Base-by-base conservation (phyloP, 2,113 vertebrate genomes). In the Brachypodius melanocephalos region DNA sequence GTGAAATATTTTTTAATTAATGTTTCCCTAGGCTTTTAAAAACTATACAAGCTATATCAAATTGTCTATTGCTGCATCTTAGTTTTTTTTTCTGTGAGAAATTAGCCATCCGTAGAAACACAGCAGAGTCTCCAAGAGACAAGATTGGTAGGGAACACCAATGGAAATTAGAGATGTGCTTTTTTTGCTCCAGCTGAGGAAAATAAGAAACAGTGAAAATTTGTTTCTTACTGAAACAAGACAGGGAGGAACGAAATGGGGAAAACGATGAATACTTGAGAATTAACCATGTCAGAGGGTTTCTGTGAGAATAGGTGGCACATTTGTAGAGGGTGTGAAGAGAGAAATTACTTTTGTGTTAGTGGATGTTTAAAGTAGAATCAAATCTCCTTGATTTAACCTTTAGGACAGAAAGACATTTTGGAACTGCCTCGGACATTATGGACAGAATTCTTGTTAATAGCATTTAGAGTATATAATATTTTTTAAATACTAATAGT, bases 381-480 rank as follows among this genome's bases (percentile, higher is more conserved):
- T 48, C 10, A 15, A 85, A 85, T 7, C 24, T 29, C 26, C 15
- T 74, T 79, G 38, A 52, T 74, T 66, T 38, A 77, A 4, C 12
- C 15, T 67, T 31, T 46, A 65, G 31, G 8, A 65, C 5, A 31
- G 72, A 76, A 75, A 55, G 22, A 7, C 4, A 61, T 90, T 81
- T 81, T 46, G 17, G 49, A 26, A 55, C 2, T 1, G 0, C 15
- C 17, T 68, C 2, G 3, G 7, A 36, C 5, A 28, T 20, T 32
- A 18, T 40, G 6, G 68, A 9, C 6, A 65, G 26, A 31, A 15
- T 31, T 71, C 12, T 67, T 84, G 25, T 22, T 25, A 52, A 80
- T 5, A 43, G 2, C 3, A 38, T 1, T 32, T 45, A 32, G 8
- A n/a, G 0, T 32, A 61, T 36, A 73, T 5, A 15, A 10, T 28